Evolutionary conservation across 2,797 vertebrate genomes (phyloP).

Genomic region (Hydrophis major): DNA sequence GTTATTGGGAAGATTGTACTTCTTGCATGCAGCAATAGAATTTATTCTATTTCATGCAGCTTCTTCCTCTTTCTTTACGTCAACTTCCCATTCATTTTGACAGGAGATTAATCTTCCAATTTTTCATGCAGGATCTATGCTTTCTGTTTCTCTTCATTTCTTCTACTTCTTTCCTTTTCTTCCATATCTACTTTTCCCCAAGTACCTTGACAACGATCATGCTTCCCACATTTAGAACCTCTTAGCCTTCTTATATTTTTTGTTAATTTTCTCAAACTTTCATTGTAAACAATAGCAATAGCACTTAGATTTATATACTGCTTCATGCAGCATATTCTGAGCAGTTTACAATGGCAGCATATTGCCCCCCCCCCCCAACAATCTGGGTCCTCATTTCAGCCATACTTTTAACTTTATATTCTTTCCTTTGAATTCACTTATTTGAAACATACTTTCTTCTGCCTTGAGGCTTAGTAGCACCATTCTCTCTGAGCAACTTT

Average conservation of each 20-base stretch:
- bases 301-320: too few species aligned
- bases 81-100: background rate
- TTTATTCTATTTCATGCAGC: background rate
- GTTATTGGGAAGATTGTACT: background rate
- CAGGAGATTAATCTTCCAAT: background rate
- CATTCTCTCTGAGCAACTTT: background rate
- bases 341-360: too few species aligned
- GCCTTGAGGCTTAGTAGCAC: background rate
- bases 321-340: too few species aligned
- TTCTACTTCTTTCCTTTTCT: background rate
- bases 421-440: background rate
- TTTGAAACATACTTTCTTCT: background rate
- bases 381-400: background rate
- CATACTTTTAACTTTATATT: background rate
- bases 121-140: background rate
- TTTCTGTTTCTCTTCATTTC: background rate
- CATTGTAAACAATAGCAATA: background rate
- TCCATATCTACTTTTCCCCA: background rate
- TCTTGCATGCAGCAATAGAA: background rate
- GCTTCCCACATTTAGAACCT: background rate
- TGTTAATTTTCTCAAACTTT: background rate
- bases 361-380: too few species aligned
- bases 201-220: background rate
- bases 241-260: background rate
- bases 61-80: background rate